These are phyloP conservation scores for Agelas oroides DNA, from an alignment of 37 sponge, comb jelly and placozoan species.

Conservation along the genomic window DNA sequence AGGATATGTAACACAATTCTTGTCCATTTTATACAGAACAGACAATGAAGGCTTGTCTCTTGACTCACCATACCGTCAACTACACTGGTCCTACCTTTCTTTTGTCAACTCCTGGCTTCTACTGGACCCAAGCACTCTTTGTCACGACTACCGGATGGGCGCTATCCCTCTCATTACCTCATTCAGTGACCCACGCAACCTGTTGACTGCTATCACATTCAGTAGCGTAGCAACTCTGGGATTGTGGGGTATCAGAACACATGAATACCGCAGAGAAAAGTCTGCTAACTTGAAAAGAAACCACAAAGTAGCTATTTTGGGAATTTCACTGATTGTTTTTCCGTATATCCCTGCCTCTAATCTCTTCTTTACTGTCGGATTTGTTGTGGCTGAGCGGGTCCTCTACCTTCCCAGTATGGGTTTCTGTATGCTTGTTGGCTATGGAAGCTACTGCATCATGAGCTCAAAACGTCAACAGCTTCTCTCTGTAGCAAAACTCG, in stretches of 20 bases:
- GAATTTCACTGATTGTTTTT: slow-evolving; percentile 81
- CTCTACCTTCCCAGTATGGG: slow-evolving; percentile 93
- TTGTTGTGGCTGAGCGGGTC: slow-evolving; percentile 95
- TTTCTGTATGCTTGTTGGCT: slow-evolving; percentile 39
- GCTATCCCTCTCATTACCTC: slow-evolving; percentile 85
- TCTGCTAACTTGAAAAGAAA: no score
- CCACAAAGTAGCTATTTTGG: slow-evolving; percentile 50
- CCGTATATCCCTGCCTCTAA: slow-evolving; percentile 96
- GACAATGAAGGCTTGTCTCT: slow-evolving; percentile 83
- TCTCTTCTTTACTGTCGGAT: slow-evolving; percentile 96
- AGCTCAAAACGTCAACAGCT: background rate
- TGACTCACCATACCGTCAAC: slow-evolving; percentile 79
- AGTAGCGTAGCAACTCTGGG: slow-evolving; percentile 8
- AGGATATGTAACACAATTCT: no score
- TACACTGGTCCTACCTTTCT: slow-evolving; percentile 81
- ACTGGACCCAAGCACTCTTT: slow-evolving; percentile 70
- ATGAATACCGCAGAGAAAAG: no score
- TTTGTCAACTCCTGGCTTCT: slow-evolving; percentile 84
- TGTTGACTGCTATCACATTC: slow-evolving; percentile 67
- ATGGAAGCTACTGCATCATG: slow-evolving; percentile 12
- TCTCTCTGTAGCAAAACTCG: background rate
- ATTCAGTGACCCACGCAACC: slow-evolving; percentile 68
- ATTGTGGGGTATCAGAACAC: background rate
- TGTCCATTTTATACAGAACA: slow-evolving; percentile 51
- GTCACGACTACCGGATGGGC: slow-evolving; percentile 91